Conservation (phyloP, 2,113 vertebrate genomes). For the Dasyornis broadbenti region DNA sequence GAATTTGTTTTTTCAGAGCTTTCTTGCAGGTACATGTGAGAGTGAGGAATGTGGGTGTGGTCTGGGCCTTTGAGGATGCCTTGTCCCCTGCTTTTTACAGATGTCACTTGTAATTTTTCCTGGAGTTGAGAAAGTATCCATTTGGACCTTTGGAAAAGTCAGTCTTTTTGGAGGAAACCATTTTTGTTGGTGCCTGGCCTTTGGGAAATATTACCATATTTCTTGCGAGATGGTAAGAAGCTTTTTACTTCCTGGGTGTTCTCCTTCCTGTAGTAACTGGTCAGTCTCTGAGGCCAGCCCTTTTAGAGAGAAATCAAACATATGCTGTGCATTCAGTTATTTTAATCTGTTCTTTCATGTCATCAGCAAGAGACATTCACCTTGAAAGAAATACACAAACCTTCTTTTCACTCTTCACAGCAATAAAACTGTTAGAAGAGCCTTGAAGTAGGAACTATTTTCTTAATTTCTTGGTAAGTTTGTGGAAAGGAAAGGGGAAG, state of each 20-base stretch:
- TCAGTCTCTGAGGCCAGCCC: background rate
- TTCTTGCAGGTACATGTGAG: background rate
- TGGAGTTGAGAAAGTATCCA: background rate
- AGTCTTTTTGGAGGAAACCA: background rate
- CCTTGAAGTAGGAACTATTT: background rate
- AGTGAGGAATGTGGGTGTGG: background rate
- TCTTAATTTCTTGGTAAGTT: background rate
- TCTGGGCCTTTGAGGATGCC: background rate
- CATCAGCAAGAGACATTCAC: background rate
- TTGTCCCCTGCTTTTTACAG: background rate
- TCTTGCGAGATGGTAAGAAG: background rate
- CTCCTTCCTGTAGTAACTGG: background rate
- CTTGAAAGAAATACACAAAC: background rate
- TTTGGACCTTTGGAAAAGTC: background rate
- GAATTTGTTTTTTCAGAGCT: background rate
- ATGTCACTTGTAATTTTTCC: fast-evolving
- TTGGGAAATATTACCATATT: background rate
- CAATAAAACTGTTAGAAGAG: background rate
- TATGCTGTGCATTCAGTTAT: background rate
- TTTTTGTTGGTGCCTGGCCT: background rate
- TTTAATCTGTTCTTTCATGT: background rate
- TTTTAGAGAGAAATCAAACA: background rate
- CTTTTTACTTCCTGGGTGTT: background rate
- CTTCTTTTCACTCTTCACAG: background rate
- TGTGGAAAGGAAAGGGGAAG: background rate